phyloP scores from a whole-genome alignment of 2,888 invertebrate genomes.

The Lasioglossum morio region DNA sequence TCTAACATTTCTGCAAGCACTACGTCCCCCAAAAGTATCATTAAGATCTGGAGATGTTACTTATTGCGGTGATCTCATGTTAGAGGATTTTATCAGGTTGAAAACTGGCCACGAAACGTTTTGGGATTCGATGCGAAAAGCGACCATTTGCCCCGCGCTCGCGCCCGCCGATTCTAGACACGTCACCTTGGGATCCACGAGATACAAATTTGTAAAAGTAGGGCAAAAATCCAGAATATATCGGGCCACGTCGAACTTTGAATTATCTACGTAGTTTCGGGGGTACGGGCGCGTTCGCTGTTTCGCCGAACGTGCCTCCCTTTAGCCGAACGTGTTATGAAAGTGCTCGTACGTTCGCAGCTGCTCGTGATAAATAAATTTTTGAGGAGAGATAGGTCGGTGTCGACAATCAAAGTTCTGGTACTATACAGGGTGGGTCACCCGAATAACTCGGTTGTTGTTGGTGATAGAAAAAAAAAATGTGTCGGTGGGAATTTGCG shows the following conservation, averaged over 20 bases:
- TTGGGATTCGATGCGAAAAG: slow-evolving; percentile 57
- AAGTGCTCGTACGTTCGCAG: neutral
- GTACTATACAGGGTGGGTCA: too few species aligned
- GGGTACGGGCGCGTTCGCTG: neutral
- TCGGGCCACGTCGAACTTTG: slow-evolving; percentile 42
- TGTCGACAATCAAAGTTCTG: too few species aligned
- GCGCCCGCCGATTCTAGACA: slow-evolving; percentile 48
- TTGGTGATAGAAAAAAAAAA: too few species aligned
- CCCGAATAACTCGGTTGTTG: too few species aligned
- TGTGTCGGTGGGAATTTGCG: too few species aligned
- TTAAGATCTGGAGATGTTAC: neutral
- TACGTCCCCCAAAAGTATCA: neutral
- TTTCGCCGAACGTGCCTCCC: slow-evolving; percentile 20
- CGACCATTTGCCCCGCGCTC: slow-evolving; percentile 47
- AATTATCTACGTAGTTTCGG: slow-evolving; percentile 47
- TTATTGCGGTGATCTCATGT: too few species aligned
- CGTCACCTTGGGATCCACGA: slow-evolving; percentile 49
- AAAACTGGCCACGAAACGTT: slow-evolving; percentile 13
- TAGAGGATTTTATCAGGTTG: neutral
- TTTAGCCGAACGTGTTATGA: slow-evolving; percentile 8
- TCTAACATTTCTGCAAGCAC: neutral
- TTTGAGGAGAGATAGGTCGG: neutral
- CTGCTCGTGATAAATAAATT: slow-evolving; percentile 5
- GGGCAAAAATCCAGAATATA: slow-evolving; percentile 52
- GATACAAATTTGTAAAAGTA: slow-evolving; percentile 57